Conservation (phyloP, 1,140 invertebrate genomes). For the Drosophila lacertosa region DNA sequence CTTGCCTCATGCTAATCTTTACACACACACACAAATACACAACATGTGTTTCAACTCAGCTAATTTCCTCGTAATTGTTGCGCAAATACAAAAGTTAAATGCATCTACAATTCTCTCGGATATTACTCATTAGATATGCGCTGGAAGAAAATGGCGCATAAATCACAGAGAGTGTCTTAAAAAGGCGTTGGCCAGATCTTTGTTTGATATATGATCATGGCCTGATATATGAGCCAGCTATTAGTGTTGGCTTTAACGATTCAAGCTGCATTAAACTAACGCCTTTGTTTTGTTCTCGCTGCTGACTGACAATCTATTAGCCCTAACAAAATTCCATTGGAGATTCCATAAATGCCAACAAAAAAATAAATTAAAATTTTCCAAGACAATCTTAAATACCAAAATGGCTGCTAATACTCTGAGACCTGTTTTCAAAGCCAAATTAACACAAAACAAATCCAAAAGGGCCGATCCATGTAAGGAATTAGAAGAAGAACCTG, state of each 20-base stretch:
- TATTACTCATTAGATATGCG: conserved; percentile 64
- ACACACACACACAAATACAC: conserved; percentile 12
- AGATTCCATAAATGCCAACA: conserved; percentile 24
- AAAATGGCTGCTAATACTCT: conserved; percentile 45
- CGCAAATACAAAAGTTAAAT: conserved; percentile 46
- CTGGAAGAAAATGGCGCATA: conserved; percentile 54
- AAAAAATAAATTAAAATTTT: conserved; percentile 46
- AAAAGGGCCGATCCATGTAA: conserved; percentile 28
- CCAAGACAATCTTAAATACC: conserved; percentile 39
- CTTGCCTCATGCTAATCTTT: conserved; percentile 22
- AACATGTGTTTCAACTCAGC: conserved; percentile 37
- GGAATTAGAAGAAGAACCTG: conserved; percentile 46
- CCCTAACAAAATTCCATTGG: conserved; percentile 25
- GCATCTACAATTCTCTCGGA: conserved; percentile 25
- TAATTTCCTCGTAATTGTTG: conserved; percentile 68
- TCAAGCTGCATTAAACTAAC: conserved; percentile 5
- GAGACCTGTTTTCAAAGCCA: conserved; percentile 41
- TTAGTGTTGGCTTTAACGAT: conserved; percentile 68
- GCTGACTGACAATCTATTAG: conserved; percentile 30
- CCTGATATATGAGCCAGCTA: conserved; percentile 63
- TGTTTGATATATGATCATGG: conserved; percentile 33
- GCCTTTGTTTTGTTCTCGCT: conserved; percentile 21
- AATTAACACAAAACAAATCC: conserved; percentile 37
- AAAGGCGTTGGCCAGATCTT: conserved; percentile 33
- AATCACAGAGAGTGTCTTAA: conserved; percentile 47